Evolutionary conservation across 2,113 vertebrate genomes (phyloP), one percentile per base, ranked within the genome.

Genomic region (Podarcis raffonei): DNA sequence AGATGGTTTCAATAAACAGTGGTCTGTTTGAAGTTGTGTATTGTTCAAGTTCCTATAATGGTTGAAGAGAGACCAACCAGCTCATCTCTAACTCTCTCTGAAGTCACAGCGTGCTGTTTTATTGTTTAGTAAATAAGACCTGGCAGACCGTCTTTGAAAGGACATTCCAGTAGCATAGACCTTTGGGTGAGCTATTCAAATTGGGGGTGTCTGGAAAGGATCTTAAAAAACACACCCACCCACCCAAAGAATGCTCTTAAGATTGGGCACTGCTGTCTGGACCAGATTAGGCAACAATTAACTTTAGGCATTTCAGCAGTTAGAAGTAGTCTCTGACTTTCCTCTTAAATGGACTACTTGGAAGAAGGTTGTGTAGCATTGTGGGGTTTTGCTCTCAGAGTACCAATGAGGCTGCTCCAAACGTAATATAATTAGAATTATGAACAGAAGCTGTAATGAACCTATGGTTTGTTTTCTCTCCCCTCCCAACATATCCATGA

Each of bases 31-130:
- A 84, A 88, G 57, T 80, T 37, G 27, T 74, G 2, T 42, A 1
- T 91, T 89, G 5, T 83, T 81, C 9, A 74, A 72, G 69, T 72
- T 81, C 32, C 62, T 27, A 76, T 81, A 86, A 35, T 42, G 89
- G 18, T 68, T 88, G 25, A 65, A 30, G 81, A 6, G 4, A 85
- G n/a, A 66, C 20, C 37, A 86, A 87, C 5, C 80, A 35, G 15
- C 75, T 84, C 25, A n/a, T 86, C 1, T 27, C 77, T 88, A 42
- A 82, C 23, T 65, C 32, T 13, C 32, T 1, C 7, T 4, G 0
- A 30, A 75, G n/a, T 89, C 74, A 15, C 30, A 1, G 3, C 1
- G 0, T 22, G 65, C 37, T 88, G 1, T 83, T 85, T 81, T 81
- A 42, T 77, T 69, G 23, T 66, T 85, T 71, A 23, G 42, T 87